Base-by-base conservation (phyloP, 2,113 vertebrate genomes). In the Myxocyprinus asiaticus region DNA sequence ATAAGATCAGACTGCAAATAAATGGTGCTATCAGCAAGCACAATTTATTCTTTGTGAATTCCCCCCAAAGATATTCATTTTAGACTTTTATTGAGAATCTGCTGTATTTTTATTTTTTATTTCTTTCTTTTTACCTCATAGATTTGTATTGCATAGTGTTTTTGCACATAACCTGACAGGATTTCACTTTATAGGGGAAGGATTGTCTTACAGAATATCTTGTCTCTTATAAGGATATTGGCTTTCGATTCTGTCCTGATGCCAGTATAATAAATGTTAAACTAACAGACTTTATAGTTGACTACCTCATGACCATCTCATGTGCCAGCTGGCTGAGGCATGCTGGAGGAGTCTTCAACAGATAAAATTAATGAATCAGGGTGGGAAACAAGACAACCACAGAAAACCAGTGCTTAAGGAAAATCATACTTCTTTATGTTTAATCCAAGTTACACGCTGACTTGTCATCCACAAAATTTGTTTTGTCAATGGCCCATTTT, bases 211-310 rank as follows among this genome's bases (percentile, higher is more conserved):
- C 22, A 33, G 22, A 58, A 15, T 58, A 55, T 0, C 48, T 71
- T 76, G 78, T 33, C 22, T 33, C 22, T 33, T 33, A 79, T 70
- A 50, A 15, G 12, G 53, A 51, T 56, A 58, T 76, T 77, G 56
- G 8, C 69, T n/a, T 75, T 22, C 11, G 14, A 33, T 58, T 53
- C 43, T 70, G 64, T 53, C 76, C 65, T 50, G 48, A 55, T 71
- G 51, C 62, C 67, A 76, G 76, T 43, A 15, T 63, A 70, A 78
- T 81, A 73, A 77, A 44, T 71, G 50, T 81, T 68, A 67, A 67
- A 79, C 61, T 43, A 80, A 78, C 77, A 79, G 77, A 82, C 72
- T 59, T 48, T 56, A 84, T 79, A 80, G 83, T 73, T 79, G 80
- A 84, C 61, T 76, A 69, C 77, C 70, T 68, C 62, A 51, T 77